Conservation (phyloP, 1,140 invertebrate species). For the Pseudobourletiella spinata region DNA sequence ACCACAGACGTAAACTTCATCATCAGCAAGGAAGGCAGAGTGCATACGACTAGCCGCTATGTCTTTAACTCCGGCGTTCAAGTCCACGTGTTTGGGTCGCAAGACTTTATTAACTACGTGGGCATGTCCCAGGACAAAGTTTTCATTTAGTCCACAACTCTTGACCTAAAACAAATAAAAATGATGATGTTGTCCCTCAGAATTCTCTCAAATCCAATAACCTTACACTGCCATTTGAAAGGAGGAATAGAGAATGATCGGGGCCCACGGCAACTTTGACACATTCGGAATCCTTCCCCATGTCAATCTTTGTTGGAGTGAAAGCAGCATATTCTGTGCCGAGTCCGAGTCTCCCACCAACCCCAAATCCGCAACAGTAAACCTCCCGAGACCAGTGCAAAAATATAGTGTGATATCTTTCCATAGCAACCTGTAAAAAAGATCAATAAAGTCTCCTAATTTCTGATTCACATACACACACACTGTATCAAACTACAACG, state of each 20-base stretch:
- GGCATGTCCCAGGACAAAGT: constrained; percentile 53
- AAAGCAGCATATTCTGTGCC: constrained; percentile 50
- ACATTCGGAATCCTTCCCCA: constrained; percentile 38
- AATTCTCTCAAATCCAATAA: constrained; percentile 3
- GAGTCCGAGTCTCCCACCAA: constrained; percentile 58
- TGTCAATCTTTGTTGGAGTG: constrained; percentile 47
- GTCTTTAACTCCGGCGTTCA: constrained; percentile 42
- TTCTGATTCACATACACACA: too few species aligned
- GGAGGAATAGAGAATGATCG: constrained; percentile 58
- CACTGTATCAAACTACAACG: neutral
- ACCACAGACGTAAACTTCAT: constrained; percentile 56
- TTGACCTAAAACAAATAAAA: constrained; percentile 45
- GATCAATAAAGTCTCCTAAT: constrained; percentile 11
- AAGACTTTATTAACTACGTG: constrained; percentile 46
- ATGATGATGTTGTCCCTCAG: neutral
- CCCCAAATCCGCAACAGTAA: constrained; percentile 63
- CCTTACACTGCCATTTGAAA: constrained; percentile 47
- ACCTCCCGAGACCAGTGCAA: constrained; percentile 49
- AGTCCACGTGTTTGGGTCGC: constrained; percentile 44
- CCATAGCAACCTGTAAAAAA: constrained; percentile 48
- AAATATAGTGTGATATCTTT: constrained; percentile 64
- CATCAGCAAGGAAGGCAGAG: constrained; percentile 54
- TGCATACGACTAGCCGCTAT: constrained; percentile 56
- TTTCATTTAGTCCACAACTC: constrained; percentile 55
- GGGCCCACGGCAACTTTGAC: constrained; percentile 42